A percentile compares a stretch with the other conserved stretches of the same genome.
Evolutionary conservation across 2,888 invertebrate genomes (phyloP).

Genomic region (Caenorhabditis sp.): DNA sequence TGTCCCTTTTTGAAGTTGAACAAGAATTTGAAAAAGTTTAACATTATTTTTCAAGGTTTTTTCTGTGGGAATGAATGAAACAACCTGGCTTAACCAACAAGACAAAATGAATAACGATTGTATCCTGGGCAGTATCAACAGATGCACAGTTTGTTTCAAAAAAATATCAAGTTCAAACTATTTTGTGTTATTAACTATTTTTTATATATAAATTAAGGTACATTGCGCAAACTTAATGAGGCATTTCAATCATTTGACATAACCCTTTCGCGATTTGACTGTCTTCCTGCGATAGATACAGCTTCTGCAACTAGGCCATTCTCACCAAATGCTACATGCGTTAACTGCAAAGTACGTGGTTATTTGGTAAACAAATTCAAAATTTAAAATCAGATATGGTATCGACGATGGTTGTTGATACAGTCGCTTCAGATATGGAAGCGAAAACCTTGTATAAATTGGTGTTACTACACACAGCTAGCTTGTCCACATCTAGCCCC

Average conservation of each 20-base stretch:
- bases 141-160: slow-evolving; percentile 65
- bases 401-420: slow-evolving; percentile 80
- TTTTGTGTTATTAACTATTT: neutral
- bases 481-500: slow-evolving; percentile 82
- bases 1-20: slow-evolving; percentile 66
- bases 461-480: slow-evolving; percentile 83
- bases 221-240: slow-evolving; percentile 58
- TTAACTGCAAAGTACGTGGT: slow-evolving; percentile 80
- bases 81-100: too few species aligned
- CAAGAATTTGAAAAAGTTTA: too few species aligned
- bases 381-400: slow-evolving; percentile 78
- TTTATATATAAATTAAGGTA: slow-evolving; percentile 47
- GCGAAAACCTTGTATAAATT: slow-evolving; percentile 79
- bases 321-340: slow-evolving; percentile 82
- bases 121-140: slow-evolving; percentile 54
- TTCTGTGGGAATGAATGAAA: slow-evolving; percentile 38
- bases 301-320: slow-evolving; percentile 81
- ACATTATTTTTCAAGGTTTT: slow-evolving; percentile 49
- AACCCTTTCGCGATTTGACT: slow-evolving; percentile 77
- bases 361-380: too few species aligned
- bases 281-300: slow-evolving; percentile 78
- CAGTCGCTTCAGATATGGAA: slow-evolving; percentile 70
- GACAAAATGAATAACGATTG: slow-evolving; percentile 61
- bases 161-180: slow-evolving; percentile 56
- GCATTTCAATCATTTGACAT: slow-evolving; percentile 70